Evolutionary conservation across 2,113 vertebrate species (phyloP), one percentile per base, ranked within the genome.

Genomic region (Neomonachus schauinslandi): DNA sequence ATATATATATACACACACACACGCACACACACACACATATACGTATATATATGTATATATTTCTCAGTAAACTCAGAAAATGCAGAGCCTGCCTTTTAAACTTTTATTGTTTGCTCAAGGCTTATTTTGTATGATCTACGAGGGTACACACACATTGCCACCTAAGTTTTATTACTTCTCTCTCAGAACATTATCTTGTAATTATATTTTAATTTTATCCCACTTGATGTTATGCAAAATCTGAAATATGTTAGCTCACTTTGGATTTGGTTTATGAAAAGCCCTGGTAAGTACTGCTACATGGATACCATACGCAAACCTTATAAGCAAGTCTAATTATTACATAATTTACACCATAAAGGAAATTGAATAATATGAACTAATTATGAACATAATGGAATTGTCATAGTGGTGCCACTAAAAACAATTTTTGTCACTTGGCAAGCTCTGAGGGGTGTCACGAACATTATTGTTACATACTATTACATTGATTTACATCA

Each of bases 361-460:
- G 61, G 69, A 85, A 87, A 79, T 55, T 69, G 10, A 84, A 82
- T 89, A 72, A 36, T 92, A 46, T 53, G 14, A 92, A 65, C 16
- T 87, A 88, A 96, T 92, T 81, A 55, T 55, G 36, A 81, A 51
- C 72, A 71, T 55, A 91, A 90, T 83, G 26, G 51, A 93, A 83
- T 89, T 85, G 33, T 95, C 59, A 80, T n/a, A 71, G 57, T 18
- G 5, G 5, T 87, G 51, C n/a, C 63, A 76, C 33, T 59, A n/a
- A 74, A 88, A 95, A 49, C n/a, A 97, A 24, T 67, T 83, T 79
- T 82, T 94, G n/a, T 89, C 63, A 65, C 69, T 82, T 93, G 69
- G 2, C 11, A 71, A 82, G 31, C 28, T 71, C 1, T 67, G 28
- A 57, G 82, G 31, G 22, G 7, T 95, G 3, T 89, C 36, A 81